Base-by-base conservation (phyloP, 2,888 invertebrate species). In the Fissipunctia ypsillon region DNA sequence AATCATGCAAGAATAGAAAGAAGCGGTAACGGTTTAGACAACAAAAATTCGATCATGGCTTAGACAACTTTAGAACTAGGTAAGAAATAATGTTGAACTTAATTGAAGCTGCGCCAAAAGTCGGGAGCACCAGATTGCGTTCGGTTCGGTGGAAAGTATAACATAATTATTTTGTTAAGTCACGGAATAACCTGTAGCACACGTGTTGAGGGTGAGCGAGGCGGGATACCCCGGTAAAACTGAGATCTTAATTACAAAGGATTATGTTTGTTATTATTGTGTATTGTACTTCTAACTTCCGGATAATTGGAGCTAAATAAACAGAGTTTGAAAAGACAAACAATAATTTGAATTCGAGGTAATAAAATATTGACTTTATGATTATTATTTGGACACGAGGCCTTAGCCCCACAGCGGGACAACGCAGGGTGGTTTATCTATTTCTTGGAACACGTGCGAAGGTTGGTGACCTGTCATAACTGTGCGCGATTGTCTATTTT, bases 141-240 rank as follows among this genome's bases (percentile, higher is more conserved):
- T 52, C 48, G 16, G 19, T 41, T 35, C 19, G 57, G 1, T 35
- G 43, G 31, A 63, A 56, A 76, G 72, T 76, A 45, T 74, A 73
- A 70, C 69, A 65, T 82, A 75, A 72, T 81, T 71, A 83, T 78
- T 76, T 84, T 86, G 78, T 74, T 76, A 94, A 94, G 78, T 95
- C 94, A 25, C 93, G 41, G 59, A 76, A 83, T 84, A 76, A 76
- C 74, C 65, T 69, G 71, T 81, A 45, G 72, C 60, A 73, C 78
- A 69, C 70, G 50, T 76, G 65, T 57, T 38, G 45, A 48, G 31
- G 14, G 56, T n/a, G 19, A 60, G 66, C 61, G 61, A 60, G 31
- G 41, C 16, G 48, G 10, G 50, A 54, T 25, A 65, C 50, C 45
- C 48, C 28, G 9, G 38, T 56, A 48, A 41, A 48, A 61, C 77